Evolutionary conservation across 2,888 invertebrate species (phyloP), one percentile per base, ranked within the genome.

Genomic region (Belgica antarctica): DNA sequence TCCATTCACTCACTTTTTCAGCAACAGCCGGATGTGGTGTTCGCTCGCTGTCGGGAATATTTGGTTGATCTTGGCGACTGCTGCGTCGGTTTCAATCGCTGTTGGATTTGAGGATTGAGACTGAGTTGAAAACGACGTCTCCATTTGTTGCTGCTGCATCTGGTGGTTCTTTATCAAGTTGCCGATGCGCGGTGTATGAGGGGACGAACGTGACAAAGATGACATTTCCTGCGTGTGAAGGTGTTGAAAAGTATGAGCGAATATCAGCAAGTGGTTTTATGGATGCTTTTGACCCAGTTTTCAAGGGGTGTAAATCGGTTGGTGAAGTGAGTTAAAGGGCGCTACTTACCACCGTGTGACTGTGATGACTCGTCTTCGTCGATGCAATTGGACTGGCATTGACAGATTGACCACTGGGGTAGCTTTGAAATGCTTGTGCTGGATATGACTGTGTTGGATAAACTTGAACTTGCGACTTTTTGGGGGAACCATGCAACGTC

Each of bases 31-130:
- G 76, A 94, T 93, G 77, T 94, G 94, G 25, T 89, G 89, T 76
- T 94, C 94, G 72, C 89, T 87, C 68, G 93, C 94, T 5, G 94
- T 94, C 1, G 94, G 94, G 78, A 95, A 94, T 87, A 94, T 89
- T 59, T 90, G 87, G 75, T 89, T 87, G 74, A 93, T 90, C 80
- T 90, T 92, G 46, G 87, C 83, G 12, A 92, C 90, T 71, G 89
- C 83, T 5, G 87, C 86, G 74, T 92, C 91, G 0, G 86, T 85
- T 72, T 90, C 89, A 5, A 83, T 82, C 66, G 83, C 84, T 72
- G 86, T 83, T 1, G 68, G 68, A 2, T n/a, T 52, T 12, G 63
- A 24, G n/a, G n/a, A n/a, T n/a, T n/a, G n/a, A n/a, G n/a, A n/a
- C n/a, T n/a, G n/a, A n/a, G 19, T 28, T 1, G 83, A 83, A 71